Base-by-base conservation (phyloP, 1,140 invertebrate genomes). In the Dendrolimus kikuchii region DNA sequence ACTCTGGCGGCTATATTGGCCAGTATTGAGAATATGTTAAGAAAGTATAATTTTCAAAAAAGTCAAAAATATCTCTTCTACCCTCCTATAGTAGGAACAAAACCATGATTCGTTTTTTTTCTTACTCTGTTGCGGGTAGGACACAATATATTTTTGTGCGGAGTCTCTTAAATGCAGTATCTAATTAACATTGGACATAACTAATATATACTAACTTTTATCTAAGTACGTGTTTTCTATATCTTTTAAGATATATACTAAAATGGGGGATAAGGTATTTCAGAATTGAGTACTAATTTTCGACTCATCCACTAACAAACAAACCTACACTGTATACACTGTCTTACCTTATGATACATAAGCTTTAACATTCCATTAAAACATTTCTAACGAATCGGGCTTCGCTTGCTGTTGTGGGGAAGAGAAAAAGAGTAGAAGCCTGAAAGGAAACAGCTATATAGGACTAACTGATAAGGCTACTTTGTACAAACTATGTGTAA, bases 241-340 rank as follows among this genome's bases (percentile, higher is more conserved):
- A 23, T 6, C 0, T n/a, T 7, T 10, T 23, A 7, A 48, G 10
- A 38, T 23, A 6, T 23, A 46, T 23, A 6, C 44, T 23, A 46
- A 9, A 23, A 46, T 46, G 44, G 9, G 44, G 38, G 23, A 45
- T 39, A 53, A 44, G 9, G 37, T 45, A 43, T 45, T 44, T 43
- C 43, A 55, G 50, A 46, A 38, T 58, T 52, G 51, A 46, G 49
- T 71, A 85, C 80, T 85, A 85, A 85, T 71, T 81, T 82, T 82
- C 79, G 81, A 81, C 82, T 86, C 82, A 77, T 81, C 79, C 79
- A 81, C 79, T 86, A 86, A 86, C 77, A 74, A 68, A 58, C 56
- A 49, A 40, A 49, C 40, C 68, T 75, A 77, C 74, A 77, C 71
- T 23, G 23, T 23, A 63, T 68, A 62, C 42, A 51, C 62, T 71